These are phyloP conservation scores for Xestia c-nigrum DNA, from an alignment of 2,888 invertebrate genomes.

Conservation along the genomic window DNA sequence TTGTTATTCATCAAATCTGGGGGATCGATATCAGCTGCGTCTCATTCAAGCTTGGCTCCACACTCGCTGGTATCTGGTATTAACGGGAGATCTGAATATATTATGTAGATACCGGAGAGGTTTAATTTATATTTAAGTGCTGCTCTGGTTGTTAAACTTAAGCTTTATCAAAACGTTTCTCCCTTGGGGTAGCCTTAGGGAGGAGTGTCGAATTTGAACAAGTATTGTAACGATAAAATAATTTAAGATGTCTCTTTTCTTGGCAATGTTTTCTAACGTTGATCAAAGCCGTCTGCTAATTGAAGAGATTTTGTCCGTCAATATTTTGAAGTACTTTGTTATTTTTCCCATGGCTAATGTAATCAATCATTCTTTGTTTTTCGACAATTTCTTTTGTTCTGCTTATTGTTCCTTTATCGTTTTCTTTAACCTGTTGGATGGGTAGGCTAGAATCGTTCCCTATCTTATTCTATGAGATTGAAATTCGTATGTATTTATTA, in stretches of 20 bases:
- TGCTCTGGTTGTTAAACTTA: constrained; percentile 47
- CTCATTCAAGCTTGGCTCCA: constrained; percentile 45
- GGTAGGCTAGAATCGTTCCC: neutral
- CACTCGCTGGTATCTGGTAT: constrained; percentile 39
- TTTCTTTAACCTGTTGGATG: neutral
- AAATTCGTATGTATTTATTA: no score
- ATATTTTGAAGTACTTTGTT: neutral
- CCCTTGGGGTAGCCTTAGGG: constrained; percentile 4
- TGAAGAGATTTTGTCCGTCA: neutral
- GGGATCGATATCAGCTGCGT: constrained; percentile 52
- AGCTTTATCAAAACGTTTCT: constrained; percentile 29
- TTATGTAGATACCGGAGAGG: constrained; percentile 36
- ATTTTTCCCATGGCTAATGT: neutral
- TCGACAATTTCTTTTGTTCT: neutral
- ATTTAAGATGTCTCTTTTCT: neutral
- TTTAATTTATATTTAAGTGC: constrained; percentile 42
- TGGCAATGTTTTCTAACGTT: constrained; percentile 13
- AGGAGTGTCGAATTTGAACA: constrained; percentile 20
- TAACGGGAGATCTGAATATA: constrained; percentile 41
- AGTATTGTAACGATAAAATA: constrained; percentile 3
- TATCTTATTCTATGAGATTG: neutral
- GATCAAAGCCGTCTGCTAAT: neutral
- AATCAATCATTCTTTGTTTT: neutral
- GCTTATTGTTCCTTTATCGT: neutral
- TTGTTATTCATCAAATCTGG: constrained; percentile 60